These are phyloP conservation scores for Pteronura brasiliensis DNA, from an alignment of 2,113 vertebrate genomes.

Conservation along the genomic window DNA sequence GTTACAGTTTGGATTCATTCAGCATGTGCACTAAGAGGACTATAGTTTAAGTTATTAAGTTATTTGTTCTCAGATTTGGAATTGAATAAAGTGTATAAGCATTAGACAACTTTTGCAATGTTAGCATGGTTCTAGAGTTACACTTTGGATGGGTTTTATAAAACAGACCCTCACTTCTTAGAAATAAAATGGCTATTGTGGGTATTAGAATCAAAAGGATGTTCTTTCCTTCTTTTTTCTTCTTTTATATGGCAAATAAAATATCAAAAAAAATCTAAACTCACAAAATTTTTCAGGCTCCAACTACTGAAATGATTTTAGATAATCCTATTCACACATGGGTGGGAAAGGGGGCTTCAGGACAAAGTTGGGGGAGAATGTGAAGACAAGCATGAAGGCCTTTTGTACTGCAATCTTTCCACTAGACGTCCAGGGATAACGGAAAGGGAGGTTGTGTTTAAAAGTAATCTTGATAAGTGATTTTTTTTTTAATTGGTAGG, in stretches of 20 bases:
- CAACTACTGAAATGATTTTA: background rate
- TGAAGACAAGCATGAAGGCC: conserved; percentile 15
- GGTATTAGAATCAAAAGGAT: background rate
- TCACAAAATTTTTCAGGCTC: background rate
- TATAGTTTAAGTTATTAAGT: background rate
- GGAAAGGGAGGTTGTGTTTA: background rate
- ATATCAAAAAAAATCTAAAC: background rate
- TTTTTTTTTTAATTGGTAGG: background rate
- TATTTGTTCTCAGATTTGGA: background rate
- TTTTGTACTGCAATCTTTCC: background rate
- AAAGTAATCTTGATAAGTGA: background rate
- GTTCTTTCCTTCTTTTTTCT: background rate
- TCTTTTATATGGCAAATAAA: background rate
- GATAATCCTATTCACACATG: background rate
- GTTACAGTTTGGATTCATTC: background rate
- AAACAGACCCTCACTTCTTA: background rate
- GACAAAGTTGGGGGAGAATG: background rate
- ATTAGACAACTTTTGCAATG: background rate
- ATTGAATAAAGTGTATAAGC: background rate
- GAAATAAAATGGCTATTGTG: background rate
- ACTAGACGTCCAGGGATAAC: background rate
- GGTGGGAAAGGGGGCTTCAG: background rate
- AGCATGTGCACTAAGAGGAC: background rate
- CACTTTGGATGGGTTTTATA: background rate
- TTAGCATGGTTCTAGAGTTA: background rate